Evolutionary conservation across 2,113 vertebrate species (phyloP), one percentile per base, ranked within the genome.

Genomic region (Panthera leo): DNA sequence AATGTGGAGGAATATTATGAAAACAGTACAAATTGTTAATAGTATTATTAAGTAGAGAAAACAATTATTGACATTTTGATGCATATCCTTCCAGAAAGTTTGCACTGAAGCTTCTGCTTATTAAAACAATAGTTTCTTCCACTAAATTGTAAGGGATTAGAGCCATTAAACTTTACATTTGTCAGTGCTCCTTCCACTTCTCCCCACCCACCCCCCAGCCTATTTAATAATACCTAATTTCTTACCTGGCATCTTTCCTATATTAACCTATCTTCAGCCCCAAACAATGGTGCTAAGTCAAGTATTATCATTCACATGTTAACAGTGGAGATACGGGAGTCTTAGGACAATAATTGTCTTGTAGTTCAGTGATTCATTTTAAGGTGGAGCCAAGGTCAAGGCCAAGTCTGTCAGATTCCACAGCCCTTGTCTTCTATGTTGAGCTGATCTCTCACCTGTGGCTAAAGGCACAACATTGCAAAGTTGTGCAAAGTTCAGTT

Each of bases 371-470:
- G 34, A 89, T 93, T 70, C 82, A 67, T 85, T 91, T 68, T 75
- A 78, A 82, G 55, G 58, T 39, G 15, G 65, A 89, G 58, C 39
- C 70, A 97, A 82, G 82, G 48, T 92, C 63, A 95, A 21, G 87
- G 36, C 51, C 80, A 80, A 55, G 87, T 51, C 21, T 84, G 8
- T 85, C 27, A 48, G 18, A 82, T 58, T 70, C 34, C 21, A 19
- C 14, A 71, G 5, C 25, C 55, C 25, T 92, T 90, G 82, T 79
- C 45, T 45, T 85, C 15, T 86, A 0, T 61, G 0, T 53, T 63
- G 23, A 19, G 19, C 45, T 53, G 7, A 63, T 67, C 63, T 90
- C 48, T 95, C 34, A 31, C 68, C 25, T 83, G 18, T 93, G 34
- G 51, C 45, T 73, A 76, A 82, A 88, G 39, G n/a, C 12, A 53